Base-by-base conservation (phyloP, 2,797 vertebrate genomes). In the Ambastaia sidthimunki region DNA sequence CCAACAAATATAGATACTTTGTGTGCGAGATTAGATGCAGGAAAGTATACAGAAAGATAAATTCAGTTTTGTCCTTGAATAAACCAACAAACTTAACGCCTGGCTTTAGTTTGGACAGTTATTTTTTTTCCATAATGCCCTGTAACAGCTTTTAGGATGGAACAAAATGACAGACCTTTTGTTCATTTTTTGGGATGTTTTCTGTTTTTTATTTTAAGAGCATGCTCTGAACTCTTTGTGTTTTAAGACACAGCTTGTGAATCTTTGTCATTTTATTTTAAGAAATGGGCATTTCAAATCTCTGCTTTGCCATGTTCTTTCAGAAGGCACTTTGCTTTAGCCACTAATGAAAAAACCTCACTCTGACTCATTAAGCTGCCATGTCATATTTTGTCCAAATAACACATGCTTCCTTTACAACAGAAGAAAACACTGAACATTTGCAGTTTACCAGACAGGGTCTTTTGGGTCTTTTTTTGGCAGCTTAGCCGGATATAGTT, bases 31-130 rank as follows among this genome's bases (percentile, higher is more conserved):
- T 13, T 67, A 86, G 85, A 87, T 86, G 3, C 75, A 85, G 81
- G 13, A 62, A 66, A 81, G 4, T 21, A 63, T 34, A 52, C 2
- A 23, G 94, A 96, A 94, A 96, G 93, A 92, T 92, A 93, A 95
- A 95, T 94, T 91, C 90, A 84, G 90, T 93, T 90, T 90, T 87
- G 94, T 95, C 94, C 92, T 94, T 93, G 93, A 95, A 95, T 93
- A 94, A 93, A 94, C 86, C 54, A 86, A 86, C 85, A 88, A 69
- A 88, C 89, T 87, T 92, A 89, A 91, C 90, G 89, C 34, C 7
- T 31, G 18, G 11, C 47, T 34, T 62, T 18, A 10, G 12, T 21
- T 19, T 60, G 63, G 48, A 28, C 25, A 41, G 6, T 21, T 21
- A 65, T n/a, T n/a, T n/a, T n/a, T 66, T 48, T 55, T 74, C 34